These are phyloP conservation scores for Harpagifer antarcticus DNA, from an alignment of 2,797 vertebrate genomes.

Conservation along the genomic window DNA sequence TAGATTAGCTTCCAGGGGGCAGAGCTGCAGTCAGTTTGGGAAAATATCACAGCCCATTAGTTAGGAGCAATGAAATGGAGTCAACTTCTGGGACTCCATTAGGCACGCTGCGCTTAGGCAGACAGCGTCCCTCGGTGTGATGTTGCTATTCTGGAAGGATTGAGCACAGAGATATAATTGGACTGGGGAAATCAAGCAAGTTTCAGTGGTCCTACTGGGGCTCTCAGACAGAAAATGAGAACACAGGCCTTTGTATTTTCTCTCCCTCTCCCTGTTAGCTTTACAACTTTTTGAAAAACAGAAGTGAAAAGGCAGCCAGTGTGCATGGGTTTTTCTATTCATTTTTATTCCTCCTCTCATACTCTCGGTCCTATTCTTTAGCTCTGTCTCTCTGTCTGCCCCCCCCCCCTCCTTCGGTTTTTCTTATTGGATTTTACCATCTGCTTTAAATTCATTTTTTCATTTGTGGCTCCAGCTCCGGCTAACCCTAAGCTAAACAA, in stretches of 20 bases:
- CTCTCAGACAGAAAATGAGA: conserved; percentile 86
- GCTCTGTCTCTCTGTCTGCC: conserved; percentile 25
- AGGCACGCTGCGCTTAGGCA: conserved; percentile 91
- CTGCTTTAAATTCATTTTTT: conserved; percentile 70
- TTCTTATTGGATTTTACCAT: conserved; percentile 67
- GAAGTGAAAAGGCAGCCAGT: conserved; percentile 62
- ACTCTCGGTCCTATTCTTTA: conserved; percentile 22
- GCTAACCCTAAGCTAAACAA: conserved; percentile 75
- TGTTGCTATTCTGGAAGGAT: conserved; percentile 90
- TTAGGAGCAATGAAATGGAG: conserved; percentile 93
- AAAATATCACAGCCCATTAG: conserved; percentile 96
- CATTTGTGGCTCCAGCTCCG: conserved; percentile 64
- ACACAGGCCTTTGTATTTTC: conserved; percentile 82
- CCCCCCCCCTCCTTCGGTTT: conserved; percentile 21
- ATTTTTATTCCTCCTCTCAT: conserved; percentile 46
- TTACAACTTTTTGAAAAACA: conserved; percentile 78
- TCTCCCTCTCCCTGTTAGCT: conserved; percentile 76
- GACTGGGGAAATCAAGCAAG: conserved; percentile 96
- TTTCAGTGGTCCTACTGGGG: conserved; percentile 90
- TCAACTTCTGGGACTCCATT: conserved; percentile 96
- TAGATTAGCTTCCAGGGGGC: conserved; percentile 86
- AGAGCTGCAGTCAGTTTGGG: conserved; percentile 89
- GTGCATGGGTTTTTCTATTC: conserved; percentile 53
- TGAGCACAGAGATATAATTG: conserved; percentile 94
- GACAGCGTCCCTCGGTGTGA: conserved; percentile 89